A percentile compares a stretch with the other conserved stretches of the same genome.
phyloP scores from a whole-genome alignment of 2,888 invertebrate genomes.

The Drosophila cracens region DNA sequence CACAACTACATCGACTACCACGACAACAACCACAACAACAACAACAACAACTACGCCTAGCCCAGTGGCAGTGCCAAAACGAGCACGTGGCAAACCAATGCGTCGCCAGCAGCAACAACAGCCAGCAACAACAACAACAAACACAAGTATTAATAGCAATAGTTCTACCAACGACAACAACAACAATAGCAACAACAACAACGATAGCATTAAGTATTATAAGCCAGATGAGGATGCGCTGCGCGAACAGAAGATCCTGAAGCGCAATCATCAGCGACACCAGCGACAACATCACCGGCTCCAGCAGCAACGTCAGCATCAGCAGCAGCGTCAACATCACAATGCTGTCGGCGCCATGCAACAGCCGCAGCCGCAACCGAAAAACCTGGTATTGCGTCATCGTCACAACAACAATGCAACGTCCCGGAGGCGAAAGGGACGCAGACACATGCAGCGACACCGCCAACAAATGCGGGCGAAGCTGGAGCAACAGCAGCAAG shows the following conservation, averaged over 20 bases:
- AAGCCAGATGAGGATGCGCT: constrained; percentile 50
- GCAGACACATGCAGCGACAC: constrained; percentile 51
- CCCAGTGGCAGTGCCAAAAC: constrained; percentile 50
- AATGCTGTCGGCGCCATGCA: constrained; percentile 49
- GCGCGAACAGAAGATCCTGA: constrained; percentile 57
- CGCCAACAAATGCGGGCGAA: constrained; percentile 45
- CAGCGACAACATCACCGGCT: constrained; percentile 53
- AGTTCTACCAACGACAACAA: constrained; percentile 54
- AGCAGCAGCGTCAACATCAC: constrained; percentile 42
- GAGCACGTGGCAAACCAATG: constrained; percentile 46
- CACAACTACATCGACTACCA: constrained; percentile 33
- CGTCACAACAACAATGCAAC: constrained; percentile 79
- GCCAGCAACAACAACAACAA: constrained; percentile 49
- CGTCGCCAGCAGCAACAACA: constrained; percentile 46
- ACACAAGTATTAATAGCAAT: constrained; percentile 74
- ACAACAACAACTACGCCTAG: constrained; percentile 49
- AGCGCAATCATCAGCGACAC: constrained; percentile 42
- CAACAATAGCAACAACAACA: constrained; percentile 17
- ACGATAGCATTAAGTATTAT: constrained; percentile 57
- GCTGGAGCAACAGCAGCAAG: constrained; percentile 41
- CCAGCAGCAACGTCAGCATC: constrained; percentile 31
- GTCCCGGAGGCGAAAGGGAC: constrained; percentile 48
- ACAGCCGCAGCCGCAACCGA: constrained; percentile 76
- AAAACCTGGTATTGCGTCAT: constrained; percentile 79
- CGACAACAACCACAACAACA: constrained; percentile 45